These are phyloP conservation scores for Psilanteris sp. DNA, from an alignment of 1,140 invertebrate species.

Conservation along the genomic window DNA sequence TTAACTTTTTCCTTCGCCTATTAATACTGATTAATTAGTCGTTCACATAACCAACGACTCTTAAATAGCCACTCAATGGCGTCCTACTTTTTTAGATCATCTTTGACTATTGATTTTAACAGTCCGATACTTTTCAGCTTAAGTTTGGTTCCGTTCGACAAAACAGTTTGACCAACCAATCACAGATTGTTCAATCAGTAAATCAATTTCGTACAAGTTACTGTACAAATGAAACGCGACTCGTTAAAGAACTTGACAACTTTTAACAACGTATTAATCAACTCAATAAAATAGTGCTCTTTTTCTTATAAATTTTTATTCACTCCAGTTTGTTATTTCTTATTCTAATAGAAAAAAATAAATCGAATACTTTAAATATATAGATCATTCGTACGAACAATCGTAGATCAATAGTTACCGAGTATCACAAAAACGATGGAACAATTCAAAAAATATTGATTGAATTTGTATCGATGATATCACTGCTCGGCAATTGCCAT, in stretches of 20 bases:
- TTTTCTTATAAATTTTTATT: constrained; percentile 39
- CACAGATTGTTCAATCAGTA: no score
- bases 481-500: constrained; percentile 17
- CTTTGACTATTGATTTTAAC: no score
- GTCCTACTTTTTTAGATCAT: no score
- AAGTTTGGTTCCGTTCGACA: no score
- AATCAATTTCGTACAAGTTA: no score
- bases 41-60: no score
- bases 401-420: constrained; percentile 1
- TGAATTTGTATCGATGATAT: constrained; percentile 24
- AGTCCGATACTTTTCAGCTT: no score
- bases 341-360: constrained; percentile 22
- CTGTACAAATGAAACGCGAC: no score
- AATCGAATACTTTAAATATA: background rate
- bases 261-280: no score
- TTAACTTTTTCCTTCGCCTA: background rate
- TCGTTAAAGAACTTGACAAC: no score
- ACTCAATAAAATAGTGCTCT: constrained; percentile 23
- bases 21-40: constrained; percentile 9
- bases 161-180: no score
- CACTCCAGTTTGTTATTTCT: constrained; percentile 6
- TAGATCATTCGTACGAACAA: constrained; percentile 13
- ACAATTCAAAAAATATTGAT: constrained; percentile 35
- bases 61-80: no score
- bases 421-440: constrained; percentile 22